These are phyloP conservation scores for Pelodiscus sinensis DNA, from an alignment of 2,113 vertebrate species.

Conservation along the genomic window DNA sequence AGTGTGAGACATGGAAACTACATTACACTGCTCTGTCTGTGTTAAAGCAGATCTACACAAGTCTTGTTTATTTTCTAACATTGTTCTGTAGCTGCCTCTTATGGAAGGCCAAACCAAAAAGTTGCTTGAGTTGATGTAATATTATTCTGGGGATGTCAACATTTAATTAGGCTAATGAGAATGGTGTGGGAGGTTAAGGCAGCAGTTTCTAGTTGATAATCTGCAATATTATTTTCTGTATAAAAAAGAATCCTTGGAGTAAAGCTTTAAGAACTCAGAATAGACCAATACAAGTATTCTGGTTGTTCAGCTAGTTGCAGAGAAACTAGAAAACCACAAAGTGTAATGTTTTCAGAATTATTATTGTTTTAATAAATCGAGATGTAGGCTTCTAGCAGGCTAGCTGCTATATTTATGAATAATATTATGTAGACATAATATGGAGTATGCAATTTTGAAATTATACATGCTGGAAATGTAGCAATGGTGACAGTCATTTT, in stretches of 20 bases:
- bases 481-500: not conserved
- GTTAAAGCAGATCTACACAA: not conserved
- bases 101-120: slow-evolving; percentile 67
- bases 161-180: slow-evolving; percentile 69
- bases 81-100: slow-evolving; percentile 21
- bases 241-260: slow-evolving; percentile 55
- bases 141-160: slow-evolving; percentile 69
- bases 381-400: not conserved
- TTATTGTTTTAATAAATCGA: not conserved
- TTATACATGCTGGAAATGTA: not conserved
- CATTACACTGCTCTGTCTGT: slow-evolving; percentile 52
- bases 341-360: not conserved
- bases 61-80: slow-evolving; percentile 30
- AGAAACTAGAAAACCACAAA: not conserved
- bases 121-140: slow-evolving; percentile 33
- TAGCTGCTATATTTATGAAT: not conserved
- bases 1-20: slow-evolving; percentile 42
- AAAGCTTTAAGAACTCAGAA: slow-evolving; percentile 60
- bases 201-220: slow-evolving; percentile 33
- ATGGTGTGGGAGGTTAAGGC: slow-evolving; percentile 14
- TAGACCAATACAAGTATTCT: slow-evolving; percentile 13
- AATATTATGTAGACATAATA: not conserved
- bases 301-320: slow-evolving; percentile 10
- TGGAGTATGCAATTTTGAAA: not conserved
- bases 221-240: slow-evolving; percentile 24